Evolutionary conservation across 1,140 invertebrate genomes (phyloP).

Genomic region (Magallana ariakensis): DNA sequence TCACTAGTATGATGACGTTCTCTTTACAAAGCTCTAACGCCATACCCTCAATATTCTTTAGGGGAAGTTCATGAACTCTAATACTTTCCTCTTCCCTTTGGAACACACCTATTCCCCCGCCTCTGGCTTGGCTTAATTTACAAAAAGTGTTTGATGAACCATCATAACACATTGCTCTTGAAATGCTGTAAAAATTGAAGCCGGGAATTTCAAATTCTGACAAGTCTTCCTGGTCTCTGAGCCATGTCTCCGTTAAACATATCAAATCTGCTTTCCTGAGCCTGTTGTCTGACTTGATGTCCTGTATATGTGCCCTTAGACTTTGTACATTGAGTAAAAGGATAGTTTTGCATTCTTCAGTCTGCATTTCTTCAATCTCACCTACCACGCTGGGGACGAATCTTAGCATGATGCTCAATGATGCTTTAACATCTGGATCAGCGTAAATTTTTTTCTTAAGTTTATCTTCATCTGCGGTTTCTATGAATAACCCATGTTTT

Average conservation of each 20-base stretch:
- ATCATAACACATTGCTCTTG: neutral
- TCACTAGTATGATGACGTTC: neutral
- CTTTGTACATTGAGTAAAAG: conserved; percentile 27
- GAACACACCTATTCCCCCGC: neutral
- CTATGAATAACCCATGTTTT: conserved; percentile 16
- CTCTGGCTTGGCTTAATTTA: neutral
- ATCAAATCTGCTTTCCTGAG: neutral
- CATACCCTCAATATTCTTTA: neutral
- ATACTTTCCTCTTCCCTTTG: neutral
- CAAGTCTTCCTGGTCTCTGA: neutral
- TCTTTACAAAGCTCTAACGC: neutral
- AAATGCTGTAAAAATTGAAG: neutral
- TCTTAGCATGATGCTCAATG: neutral
- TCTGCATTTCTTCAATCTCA: neutral
- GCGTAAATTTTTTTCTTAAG: conserved; percentile 10
- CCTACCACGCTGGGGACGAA: neutral
- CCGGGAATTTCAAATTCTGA: neutral
- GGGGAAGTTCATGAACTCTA: neutral
- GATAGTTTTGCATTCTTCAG: neutral
- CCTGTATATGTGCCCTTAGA: neutral
- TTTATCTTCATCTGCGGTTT: neutral
- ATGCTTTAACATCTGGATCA: neutral
- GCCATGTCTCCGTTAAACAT: conserved; percentile 40
- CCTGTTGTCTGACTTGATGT: neutral
- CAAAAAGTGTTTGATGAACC: neutral